Conservation (phyloP, 2,888 invertebrate species). For the Dolomedes plantarius region DNA sequence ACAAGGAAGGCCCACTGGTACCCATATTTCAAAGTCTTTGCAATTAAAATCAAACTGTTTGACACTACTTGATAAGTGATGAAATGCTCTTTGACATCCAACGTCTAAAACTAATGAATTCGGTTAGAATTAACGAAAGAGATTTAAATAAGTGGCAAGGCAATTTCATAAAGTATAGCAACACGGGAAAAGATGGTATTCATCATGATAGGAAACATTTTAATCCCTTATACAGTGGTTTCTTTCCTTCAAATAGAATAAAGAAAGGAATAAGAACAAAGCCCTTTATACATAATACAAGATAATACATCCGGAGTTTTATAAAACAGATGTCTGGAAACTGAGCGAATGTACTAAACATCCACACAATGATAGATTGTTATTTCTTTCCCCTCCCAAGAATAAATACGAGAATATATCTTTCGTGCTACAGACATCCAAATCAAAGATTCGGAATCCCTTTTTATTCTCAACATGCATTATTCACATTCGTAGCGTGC, state of each 20-base stretch:
- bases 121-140: too few relatives aligned
- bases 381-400: neutral
- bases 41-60: too few relatives aligned
- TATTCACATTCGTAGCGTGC: neutral
- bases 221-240: neutral
- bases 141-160: neutral
- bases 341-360: neutral
- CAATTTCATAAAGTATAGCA: too few relatives aligned
- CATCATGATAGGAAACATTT: neutral
- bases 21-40: too few relatives aligned
- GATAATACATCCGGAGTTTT: conserved; percentile 8
- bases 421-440: neutral
- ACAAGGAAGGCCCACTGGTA: too few relatives aligned
- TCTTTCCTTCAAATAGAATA: neutral
- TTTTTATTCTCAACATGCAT: conserved; percentile 2
- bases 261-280: neutral
- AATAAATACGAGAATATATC: neutral
- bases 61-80: too few relatives aligned
- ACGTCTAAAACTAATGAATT: too few relatives aligned
- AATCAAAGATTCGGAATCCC: conserved; percentile 2
- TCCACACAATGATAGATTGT: neutral
- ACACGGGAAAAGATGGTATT: too few relatives aligned
- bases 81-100: too few relatives aligned
- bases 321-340: conserved; percentile 13
- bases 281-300: neutral